Conservation (phyloP, 1,140 invertebrate species). For the Parasteatoda tepidariorum region DNA sequence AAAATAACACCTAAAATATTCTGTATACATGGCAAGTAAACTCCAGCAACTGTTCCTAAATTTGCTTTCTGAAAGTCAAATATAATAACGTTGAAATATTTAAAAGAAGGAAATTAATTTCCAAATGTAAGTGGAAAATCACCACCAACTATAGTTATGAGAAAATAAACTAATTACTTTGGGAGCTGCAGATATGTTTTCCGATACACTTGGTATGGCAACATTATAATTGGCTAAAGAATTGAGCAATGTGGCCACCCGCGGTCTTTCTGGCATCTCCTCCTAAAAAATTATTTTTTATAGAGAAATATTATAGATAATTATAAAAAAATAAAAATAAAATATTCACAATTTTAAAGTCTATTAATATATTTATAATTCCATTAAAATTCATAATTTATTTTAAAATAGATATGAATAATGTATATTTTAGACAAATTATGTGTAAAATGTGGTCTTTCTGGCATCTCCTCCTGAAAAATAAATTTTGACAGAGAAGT, state of each 20-base stretch:
- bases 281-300: slow-evolving; percentile 78
- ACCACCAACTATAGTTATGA: background rate
- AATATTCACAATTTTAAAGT: no score
- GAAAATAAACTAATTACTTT: slow-evolving; percentile 48
- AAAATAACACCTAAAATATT: slow-evolving; percentile 99
- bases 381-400: no score
- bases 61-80: slow-evolving; percentile 67
- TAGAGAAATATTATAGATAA: background rate
- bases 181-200: slow-evolving; percentile 74
- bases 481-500: no score
- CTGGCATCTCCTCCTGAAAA: slow-evolving; percentile 86
- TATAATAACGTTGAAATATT: background rate
- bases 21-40: slow-evolving; percentile 98
- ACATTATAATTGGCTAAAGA: slow-evolving; percentile 93
- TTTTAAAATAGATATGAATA: no score
- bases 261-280: slow-evolving; percentile 87
- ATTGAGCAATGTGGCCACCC: slow-evolving; percentile 86
- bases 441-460: no score
- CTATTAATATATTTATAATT: no score
- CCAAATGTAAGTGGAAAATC: background rate
- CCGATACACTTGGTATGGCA: slow-evolving; percentile 85
- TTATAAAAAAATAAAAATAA: background rate
- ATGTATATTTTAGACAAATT: no score
- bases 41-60: slow-evolving; percentile 97
- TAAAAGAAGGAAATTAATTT: background rate